phyloP scores from a whole-genome alignment of 2,888 invertebrate species.

The Cephus runcator region DNA sequence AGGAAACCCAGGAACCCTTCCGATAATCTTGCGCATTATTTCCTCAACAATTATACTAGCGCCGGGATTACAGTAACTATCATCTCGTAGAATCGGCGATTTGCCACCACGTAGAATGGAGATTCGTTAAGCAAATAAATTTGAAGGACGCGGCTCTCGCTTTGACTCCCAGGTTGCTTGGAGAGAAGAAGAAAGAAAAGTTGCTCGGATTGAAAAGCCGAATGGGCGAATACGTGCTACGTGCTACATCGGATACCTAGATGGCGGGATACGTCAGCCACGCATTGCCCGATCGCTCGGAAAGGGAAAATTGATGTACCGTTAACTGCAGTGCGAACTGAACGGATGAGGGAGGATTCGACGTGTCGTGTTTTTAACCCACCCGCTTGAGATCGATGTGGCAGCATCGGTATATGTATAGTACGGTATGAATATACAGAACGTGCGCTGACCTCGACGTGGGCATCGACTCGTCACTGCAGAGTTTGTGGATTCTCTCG shows the following conservation, averaged over 20 bases:
- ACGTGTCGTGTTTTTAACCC: constrained; percentile 15
- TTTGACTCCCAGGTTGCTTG: too few species aligned
- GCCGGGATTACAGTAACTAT: constrained; percentile 27
- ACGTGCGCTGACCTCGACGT: too few species aligned
- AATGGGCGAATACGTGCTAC: too few species aligned
- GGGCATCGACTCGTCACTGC: not conserved
- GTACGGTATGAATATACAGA: too few species aligned
- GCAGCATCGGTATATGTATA: not conserved
- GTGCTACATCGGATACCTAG: too few species aligned
- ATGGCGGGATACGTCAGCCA: not conserved
- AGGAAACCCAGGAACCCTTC: constrained; percentile 14
- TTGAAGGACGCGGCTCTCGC: too few species aligned
- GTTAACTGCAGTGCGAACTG: constrained; percentile 5
- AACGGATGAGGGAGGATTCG: constrained; percentile 9
- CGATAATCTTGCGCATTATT: constrained; percentile 40
- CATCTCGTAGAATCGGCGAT: not conserved
- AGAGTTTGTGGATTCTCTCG: not conserved
- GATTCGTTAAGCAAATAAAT: too few species aligned
- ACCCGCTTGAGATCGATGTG: constrained; percentile 19
- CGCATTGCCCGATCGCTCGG: not conserved
- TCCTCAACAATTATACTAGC: constrained; percentile 34
- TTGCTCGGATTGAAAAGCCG: too few species aligned
- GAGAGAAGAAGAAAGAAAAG: too few species aligned
- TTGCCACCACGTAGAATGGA: too few species aligned
- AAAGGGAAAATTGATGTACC: constrained; percentile 16